A percentile compares a stretch with the other conserved stretches of the same genome.
Conservation (phyloP, 2,113 vertebrate genomes). For the Brachypteracias leptosomus region DNA sequence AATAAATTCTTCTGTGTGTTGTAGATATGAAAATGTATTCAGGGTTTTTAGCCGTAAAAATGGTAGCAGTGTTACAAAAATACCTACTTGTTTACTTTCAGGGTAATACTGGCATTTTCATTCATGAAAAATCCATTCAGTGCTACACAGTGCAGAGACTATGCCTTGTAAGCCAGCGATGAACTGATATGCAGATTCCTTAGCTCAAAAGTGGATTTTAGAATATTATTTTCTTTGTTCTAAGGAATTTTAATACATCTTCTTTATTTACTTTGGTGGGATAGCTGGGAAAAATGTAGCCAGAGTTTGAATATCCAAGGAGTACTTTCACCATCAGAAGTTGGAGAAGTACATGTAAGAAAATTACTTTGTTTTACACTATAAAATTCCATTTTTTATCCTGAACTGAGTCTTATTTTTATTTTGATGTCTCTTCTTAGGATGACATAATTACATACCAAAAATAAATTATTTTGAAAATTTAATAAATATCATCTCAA, state of each 20-base stretch:
- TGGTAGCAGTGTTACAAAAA: not conserved
- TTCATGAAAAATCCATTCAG: not conserved
- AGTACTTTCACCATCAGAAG: not conserved
- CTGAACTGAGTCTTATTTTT: not conserved
- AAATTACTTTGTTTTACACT: not conserved
- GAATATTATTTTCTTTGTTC: not conserved
- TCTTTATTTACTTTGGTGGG: not conserved
- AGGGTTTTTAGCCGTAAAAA: not conserved
- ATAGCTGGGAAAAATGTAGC: not conserved
- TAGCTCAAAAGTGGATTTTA: not conserved
- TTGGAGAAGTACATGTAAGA: not conserved
- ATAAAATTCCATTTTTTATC: not conserved
- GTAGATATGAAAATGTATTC: not conserved
- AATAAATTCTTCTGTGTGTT: not conserved
- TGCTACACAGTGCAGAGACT: not conserved
- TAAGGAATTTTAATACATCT: not conserved
- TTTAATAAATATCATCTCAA: not conserved
- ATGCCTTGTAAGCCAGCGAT: not conserved
- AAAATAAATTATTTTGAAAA: not conserved
- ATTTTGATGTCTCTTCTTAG: not conserved
- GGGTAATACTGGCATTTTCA: not conserved
- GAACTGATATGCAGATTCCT: not conserved
- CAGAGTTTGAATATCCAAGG: not conserved
- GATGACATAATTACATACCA: not conserved
- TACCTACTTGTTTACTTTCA: not conserved